Evolutionary conservation across 1,140 invertebrate genomes (phyloP).

Genomic region (Tetragonula clypearis): DNA sequence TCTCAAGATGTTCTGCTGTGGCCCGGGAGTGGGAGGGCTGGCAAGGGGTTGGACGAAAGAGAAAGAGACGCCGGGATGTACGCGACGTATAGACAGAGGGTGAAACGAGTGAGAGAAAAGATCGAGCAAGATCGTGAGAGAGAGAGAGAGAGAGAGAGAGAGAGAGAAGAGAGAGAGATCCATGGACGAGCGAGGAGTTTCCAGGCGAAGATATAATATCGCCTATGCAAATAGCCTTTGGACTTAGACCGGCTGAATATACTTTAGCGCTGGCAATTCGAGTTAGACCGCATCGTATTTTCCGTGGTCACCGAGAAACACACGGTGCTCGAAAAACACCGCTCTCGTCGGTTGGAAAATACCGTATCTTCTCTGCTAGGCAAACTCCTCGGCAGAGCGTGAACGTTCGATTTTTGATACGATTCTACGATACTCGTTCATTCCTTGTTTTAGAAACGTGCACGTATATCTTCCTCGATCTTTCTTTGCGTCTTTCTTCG

Average conservation of each 20-base stretch:
- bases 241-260: conserved; percentile 80
- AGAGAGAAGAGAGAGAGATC: not conserved
- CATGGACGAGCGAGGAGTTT: conserved; percentile 50
- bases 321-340: conserved; percentile 62
- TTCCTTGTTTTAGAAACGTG: too few relatives aligned
- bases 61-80: conserved; percentile 56
- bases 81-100: conserved; percentile 39
- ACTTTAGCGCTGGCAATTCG: conserved; percentile 70
- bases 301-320: conserved; percentile 11
- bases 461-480: too few relatives aligned
- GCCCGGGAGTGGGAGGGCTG: conserved; percentile 53
- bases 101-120: conserved; percentile 25
- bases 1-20: conserved; percentile 76
- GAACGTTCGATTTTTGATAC: conserved; percentile 7
- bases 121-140: conserved; percentile 3
- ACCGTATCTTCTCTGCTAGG: conserved; percentile 44
- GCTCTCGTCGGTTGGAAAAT: conserved; percentile 35
- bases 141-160: conserved; percentile 15
- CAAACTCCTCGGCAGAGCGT: not conserved
- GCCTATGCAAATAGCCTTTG: conserved; percentile 82
- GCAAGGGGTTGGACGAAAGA: conserved; percentile 48
- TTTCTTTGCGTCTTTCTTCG: too few relatives aligned
- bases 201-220: conserved; percentile 79
- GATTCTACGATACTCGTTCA: too few relatives aligned
- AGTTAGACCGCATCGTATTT: conserved; percentile 63